Percentiles rank a stretch among this genome's conserved stretches.
Evolutionary conservation across 2,113 vertebrate genomes (phyloP).

Genomic region (Clarias batrachus): DNA sequence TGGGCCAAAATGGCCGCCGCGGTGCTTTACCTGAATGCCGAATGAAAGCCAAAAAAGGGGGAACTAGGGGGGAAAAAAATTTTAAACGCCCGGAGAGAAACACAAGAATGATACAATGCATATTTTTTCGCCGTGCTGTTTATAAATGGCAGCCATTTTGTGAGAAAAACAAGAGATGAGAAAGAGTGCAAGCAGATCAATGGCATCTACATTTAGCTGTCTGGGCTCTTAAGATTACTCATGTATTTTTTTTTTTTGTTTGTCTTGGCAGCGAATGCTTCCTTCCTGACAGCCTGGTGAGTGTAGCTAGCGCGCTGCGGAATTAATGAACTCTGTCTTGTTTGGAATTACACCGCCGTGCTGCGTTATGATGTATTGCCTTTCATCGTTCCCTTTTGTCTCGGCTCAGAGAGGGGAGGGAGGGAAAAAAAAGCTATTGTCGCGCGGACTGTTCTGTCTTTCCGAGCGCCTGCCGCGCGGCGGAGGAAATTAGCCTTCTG

Average conservation of each 20-base stretch:
- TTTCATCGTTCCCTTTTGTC: conserved; percentile 50
- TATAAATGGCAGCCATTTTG: neutral
- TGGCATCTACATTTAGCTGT: conserved; percentile 1
- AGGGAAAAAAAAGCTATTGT: conserved; percentile 26
- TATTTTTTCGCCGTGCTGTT: neutral
- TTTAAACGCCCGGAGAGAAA: neutral
- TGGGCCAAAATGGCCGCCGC: conserved; percentile 12
- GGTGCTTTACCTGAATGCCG: neutral
- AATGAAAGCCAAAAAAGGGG: too few species aligned
- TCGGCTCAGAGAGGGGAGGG: neutral
- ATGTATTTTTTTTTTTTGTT: conserved; percentile 21
- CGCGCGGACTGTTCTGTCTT: conserved; percentile 31
- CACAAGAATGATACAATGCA: neutral
- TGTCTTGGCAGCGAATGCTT: conserved; percentile 29
- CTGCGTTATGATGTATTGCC: conserved; percentile 47
- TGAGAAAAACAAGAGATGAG: neutral
- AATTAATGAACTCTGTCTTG: conserved; percentile 50
- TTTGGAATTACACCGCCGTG: conserved; percentile 39
- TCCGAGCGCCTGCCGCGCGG: conserved; percentile 20
- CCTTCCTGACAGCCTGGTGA: conserved; percentile 33
- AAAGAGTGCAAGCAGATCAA: neutral
- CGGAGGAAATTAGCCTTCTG: conserved; percentile 46
- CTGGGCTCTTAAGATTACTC: conserved; percentile 25
- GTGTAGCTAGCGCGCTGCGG: conserved; percentile 15
- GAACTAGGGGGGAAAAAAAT: neutral